phyloP scores from a whole-genome alignment of 2,113 vertebrate genomes.

The Cryptomyrus ogoouensis region DNA sequence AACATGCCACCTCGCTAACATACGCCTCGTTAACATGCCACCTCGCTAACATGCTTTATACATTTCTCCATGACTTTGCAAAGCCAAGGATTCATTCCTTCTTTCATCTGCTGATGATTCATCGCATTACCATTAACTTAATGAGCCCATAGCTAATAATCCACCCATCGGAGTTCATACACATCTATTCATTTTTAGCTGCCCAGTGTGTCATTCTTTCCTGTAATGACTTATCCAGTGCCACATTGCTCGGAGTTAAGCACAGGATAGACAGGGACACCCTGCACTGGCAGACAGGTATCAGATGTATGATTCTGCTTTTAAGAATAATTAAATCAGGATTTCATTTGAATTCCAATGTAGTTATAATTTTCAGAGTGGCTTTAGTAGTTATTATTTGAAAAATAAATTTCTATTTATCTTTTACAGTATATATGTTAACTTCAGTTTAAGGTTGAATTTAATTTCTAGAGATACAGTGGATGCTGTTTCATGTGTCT shows the following conservation, averaged over 20 bases:
- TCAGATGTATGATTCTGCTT: not conserved
- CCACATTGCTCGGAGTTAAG: not conserved
- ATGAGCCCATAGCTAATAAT: not conserved
- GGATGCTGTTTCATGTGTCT: not conserved
- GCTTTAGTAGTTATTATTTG: not conserved
- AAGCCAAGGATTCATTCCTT: not conserved
- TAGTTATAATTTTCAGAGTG: not conserved
- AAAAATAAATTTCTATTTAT: not conserved
- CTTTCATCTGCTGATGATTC: not conserved
- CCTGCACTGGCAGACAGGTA: not conserved
- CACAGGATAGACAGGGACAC: not conserved
- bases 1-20: too few relatives aligned
- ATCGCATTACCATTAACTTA: not conserved
- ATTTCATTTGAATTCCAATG: not conserved
- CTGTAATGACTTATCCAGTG: not conserved
- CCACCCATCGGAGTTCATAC: not conserved
- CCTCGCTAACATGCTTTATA: not conserved
- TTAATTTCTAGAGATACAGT: not conserved
- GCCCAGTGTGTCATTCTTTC: not conserved
- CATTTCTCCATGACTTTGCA: not conserved
- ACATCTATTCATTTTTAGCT: not conserved
- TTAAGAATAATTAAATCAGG: not conserved
- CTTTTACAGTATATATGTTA: not conserved
- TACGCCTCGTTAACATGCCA: too few relatives aligned
- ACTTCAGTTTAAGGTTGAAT: not conserved